Base-by-base conservation (phyloP, 2,888 invertebrate genomes). In the Apantesis nais region DNA sequence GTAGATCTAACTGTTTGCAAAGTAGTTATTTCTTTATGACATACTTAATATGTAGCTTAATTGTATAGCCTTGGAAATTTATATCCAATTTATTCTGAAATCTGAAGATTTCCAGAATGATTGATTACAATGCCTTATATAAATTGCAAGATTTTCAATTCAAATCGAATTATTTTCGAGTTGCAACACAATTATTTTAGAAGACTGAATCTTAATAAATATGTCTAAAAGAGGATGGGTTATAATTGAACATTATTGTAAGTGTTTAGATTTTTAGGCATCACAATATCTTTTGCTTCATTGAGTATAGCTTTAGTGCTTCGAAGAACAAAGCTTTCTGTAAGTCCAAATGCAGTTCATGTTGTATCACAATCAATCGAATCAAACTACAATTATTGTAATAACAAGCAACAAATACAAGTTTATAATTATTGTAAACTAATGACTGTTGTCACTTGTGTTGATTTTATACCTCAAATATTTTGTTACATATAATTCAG, bases 121-220 rank as follows among this genome's bases (percentile, higher is more conserved):
- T 58, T 29, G 31, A 31, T 29, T 29, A 16, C 5, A 58, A 29
- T 58, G 29, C 8, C 29, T 58, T 29, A 29, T 14, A 14, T 29
- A 58, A 63, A 44, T 63, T 44, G 31, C 44, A 63, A 44, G 63
- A 63, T 31, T 31, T 44, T 31, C n/a, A 34, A 58, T 34, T 67
- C 63, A 61, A 25, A 48, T 55, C 19, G 67, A n/a, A 19, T 48
- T 62, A 29, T 37, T 73, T 68, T 74, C 75, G 75, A 84, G 87
- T 90, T 86, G 86, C 75, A 84, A 86, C 85, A 85, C 76, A 77
- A 77, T 80, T 86, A 81, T 82, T 81, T 81, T 83, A 88, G 85
- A 91, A 93, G 93, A 93, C 93, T 93, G 93, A 93, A 87, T 85
- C 81, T 82, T 86, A 85, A 83, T 83, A 84, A 74, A 80, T 83